Conservation (phyloP, 2,888 invertebrate species). For the Thysanoteuthis rhombus region DNA sequence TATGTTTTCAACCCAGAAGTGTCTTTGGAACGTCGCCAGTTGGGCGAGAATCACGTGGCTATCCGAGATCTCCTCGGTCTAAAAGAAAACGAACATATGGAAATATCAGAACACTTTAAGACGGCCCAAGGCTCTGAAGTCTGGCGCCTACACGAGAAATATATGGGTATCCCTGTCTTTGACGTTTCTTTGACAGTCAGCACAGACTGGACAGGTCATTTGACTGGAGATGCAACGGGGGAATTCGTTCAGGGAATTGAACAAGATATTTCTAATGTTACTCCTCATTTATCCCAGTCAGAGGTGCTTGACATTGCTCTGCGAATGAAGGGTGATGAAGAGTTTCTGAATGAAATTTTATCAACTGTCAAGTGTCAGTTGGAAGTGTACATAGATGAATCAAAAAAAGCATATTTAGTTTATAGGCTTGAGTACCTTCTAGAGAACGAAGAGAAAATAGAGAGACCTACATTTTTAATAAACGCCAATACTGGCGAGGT, state of each 20-base stretch:
- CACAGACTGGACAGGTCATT: slow-evolving; percentile 31
- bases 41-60: neutral
- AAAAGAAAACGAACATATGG: neutral
- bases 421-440: slow-evolving; percentile 36
- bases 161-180: slow-evolving; percentile 29
- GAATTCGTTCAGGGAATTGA: slow-evolving; percentile 35
- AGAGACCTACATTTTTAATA: slow-evolving; percentile 44
- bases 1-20: neutral
- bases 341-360: neutral
- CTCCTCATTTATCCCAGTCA: neutral
- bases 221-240: slow-evolving; percentile 34
- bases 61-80: slow-evolving; percentile 19
- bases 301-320: slow-evolving; percentile 32
- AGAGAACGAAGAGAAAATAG: slow-evolving; percentile 32
- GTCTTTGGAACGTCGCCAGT: neutral
- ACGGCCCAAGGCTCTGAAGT: slow-evolving; percentile 34
- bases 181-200: slow-evolving; percentile 34
- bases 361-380: neutral
- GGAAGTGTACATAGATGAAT: slow-evolving; percentile 15
- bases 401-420: slow-evolving; percentile 17
- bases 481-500: slow-evolving; percentile 44
- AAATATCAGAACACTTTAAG: neutral
- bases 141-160: slow-evolving; percentile 32
- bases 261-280: slow-evolving; percentile 26
- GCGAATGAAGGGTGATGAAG: neutral